Evolutionary conservation across 2,113 vertebrate species (phyloP).

Genomic region (Lepus europaeus): DNA sequence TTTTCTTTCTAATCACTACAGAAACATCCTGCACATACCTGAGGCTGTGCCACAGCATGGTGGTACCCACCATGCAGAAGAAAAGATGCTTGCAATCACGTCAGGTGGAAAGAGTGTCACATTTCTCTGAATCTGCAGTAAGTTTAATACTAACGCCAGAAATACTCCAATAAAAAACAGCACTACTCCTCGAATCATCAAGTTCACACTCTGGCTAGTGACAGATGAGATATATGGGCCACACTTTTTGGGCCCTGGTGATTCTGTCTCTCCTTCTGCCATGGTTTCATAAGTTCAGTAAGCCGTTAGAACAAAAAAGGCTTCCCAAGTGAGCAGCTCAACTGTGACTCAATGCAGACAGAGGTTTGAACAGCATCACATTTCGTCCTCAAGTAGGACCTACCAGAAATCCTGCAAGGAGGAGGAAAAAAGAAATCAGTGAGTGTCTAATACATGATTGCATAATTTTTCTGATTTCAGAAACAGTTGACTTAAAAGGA

Average conservation of each 20-base stretch:
- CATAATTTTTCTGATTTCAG: slow-evolving; percentile 27
- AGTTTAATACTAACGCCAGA: slow-evolving; percentile 95
- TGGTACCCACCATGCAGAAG: slow-evolving; percentile 97
- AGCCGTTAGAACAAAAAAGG: neutral
- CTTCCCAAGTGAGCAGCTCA: slow-evolving; percentile 60
- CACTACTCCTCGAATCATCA: slow-evolving; percentile 93
- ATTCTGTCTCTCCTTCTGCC: slow-evolving; percentile 87
- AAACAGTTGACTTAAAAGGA: slow-evolving; percentile 48
- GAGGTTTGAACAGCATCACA: slow-evolving; percentile 65
- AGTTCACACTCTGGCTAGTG: slow-evolving; percentile 92
- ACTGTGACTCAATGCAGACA: slow-evolving; percentile 60
- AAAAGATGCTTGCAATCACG: slow-evolving; percentile 96
- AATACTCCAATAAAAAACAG: slow-evolving; percentile 97
- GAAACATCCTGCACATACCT: slow-evolving; percentile 88
- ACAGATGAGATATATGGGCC: slow-evolving; percentile 93
- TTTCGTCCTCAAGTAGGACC: slow-evolving; percentile 79
- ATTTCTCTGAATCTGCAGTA: slow-evolving; percentile 97
- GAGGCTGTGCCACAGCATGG: slow-evolving; percentile 96
- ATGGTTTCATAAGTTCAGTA: slow-evolving; percentile 86
- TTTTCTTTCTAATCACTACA: neutral
- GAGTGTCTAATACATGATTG: neutral
- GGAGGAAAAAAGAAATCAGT: slow-evolving; percentile 73
- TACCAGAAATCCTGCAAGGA: slow-evolving; percentile 85
- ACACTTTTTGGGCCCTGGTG: slow-evolving; percentile 83
- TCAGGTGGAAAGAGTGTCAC: slow-evolving; percentile 98